Percentiles rank a stretch among this genome's conserved stretches.
phyloP scores from a whole-genome alignment of 2,888 invertebrate species.

The Cosmopolites sordidus region DNA sequence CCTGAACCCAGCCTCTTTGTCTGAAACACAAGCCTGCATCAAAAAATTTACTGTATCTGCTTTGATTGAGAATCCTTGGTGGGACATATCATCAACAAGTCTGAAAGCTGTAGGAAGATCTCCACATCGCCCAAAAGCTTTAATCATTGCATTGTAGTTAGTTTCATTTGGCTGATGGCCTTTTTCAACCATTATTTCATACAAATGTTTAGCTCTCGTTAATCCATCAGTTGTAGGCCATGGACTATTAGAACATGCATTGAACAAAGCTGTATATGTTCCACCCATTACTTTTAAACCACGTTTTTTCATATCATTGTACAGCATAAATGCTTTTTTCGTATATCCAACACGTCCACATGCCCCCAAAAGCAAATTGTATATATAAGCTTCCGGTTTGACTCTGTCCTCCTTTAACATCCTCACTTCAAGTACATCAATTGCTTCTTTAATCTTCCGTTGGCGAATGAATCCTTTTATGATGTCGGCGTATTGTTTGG shows the following conservation, averaged over 20 bases:
- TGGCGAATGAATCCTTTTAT: conserved; percentile 64
- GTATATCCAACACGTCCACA: conserved; percentile 81
- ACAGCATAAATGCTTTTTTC: conserved; percentile 80
- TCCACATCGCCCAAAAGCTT: conserved; percentile 82
- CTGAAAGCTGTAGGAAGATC: conserved; percentile 73
- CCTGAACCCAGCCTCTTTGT: conserved; percentile 74
- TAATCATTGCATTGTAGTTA: conserved; percentile 86
- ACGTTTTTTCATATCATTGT: conserved; percentile 75
- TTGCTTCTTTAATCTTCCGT: conserved; percentile 69
- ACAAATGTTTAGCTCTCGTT: conserved; percentile 61
- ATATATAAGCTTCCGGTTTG: conserved; percentile 75
- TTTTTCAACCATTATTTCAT: conserved; percentile 65
- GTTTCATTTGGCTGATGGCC: conserved; percentile 65
- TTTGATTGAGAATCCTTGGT: conserved; percentile 56
- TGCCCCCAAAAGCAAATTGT: conserved; percentile 75
- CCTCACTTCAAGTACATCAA: conserved; percentile 70
- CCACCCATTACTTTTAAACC: conserved; percentile 64
- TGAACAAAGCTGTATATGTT: conserved; percentile 81
- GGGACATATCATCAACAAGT: conserved; percentile 80
- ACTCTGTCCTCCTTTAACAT: conserved; percentile 75
- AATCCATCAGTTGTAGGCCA: conserved; percentile 62
- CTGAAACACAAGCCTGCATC: conserved; percentile 77
- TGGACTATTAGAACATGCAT: conserved; percentile 81
- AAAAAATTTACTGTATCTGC: conserved; percentile 73
- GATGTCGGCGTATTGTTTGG: conserved; percentile 64